Evolutionary conservation across 2,113 vertebrate genomes (phyloP).

Genomic region (Epinephelus lanceolatus): DNA sequence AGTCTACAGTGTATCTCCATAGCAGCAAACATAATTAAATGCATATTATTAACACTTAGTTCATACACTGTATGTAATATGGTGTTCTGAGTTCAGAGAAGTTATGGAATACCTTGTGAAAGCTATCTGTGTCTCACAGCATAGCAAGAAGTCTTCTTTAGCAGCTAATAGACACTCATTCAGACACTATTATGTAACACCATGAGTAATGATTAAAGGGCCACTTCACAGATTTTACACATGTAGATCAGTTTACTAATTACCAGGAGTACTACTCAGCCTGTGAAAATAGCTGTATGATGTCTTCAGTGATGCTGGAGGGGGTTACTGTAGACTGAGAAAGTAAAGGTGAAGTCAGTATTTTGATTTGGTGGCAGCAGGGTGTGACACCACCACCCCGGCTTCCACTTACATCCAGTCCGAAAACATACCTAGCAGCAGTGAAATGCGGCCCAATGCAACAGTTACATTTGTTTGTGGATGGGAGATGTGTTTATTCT

Average conservation of each 20-base stretch:
- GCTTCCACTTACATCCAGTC: too few species aligned
- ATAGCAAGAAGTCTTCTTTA: constrained; percentile 37
- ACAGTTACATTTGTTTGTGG: too few species aligned
- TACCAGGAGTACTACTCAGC: not conserved
- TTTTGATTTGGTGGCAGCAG: not conserved
- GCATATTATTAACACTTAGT: constrained; percentile 12
- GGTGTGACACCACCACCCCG: too few species aligned
- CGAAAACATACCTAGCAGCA: too few species aligned
- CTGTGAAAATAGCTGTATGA: not conserved
- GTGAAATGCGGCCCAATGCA: too few species aligned
- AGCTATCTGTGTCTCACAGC: constrained; percentile 14
- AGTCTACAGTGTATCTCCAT: not conserved
- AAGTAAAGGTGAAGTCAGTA: not conserved
- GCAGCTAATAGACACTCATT: constrained; percentile 1
- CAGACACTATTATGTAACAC: not conserved
- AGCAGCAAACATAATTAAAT: constrained; percentile 37
- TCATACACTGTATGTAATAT: constrained; percentile 1
- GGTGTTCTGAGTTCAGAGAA: not conserved
- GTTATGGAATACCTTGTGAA: constrained; percentile 28
- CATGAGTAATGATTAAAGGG: not conserved
- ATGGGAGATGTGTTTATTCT: too few species aligned
- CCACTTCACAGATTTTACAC: not conserved
- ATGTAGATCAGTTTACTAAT: not conserved
- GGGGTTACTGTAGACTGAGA: not conserved
- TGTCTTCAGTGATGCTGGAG: not conserved